phyloP scores from a whole-genome alignment of 2,797 vertebrate species.

The Lophotriccus pileatus region DNA sequence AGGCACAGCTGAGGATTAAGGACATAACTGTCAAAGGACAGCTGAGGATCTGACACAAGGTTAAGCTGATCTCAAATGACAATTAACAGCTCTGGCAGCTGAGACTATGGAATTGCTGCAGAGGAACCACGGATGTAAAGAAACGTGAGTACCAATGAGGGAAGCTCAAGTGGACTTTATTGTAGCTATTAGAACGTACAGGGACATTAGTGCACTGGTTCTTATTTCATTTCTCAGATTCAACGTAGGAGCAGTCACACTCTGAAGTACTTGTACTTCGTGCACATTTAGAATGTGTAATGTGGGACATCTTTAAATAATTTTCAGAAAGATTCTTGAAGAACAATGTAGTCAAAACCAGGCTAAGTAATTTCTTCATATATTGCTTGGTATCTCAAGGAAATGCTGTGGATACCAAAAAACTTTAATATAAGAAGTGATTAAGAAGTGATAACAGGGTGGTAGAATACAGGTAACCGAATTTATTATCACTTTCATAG shows the following conservation, averaged over 20 bases:
- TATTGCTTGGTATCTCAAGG: not conserved
- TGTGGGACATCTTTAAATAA: not conserved
- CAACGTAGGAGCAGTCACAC: slow-evolving; percentile 7
- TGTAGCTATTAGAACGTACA: slow-evolving; percentile 61
- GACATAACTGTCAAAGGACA: not conserved
- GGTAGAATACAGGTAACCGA: not conserved
- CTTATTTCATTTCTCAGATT: not conserved
- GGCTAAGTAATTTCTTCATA: not conserved
- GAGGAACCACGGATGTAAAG: not conserved
- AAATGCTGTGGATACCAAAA: not conserved
- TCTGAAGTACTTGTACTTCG: not conserved
- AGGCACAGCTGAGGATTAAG: not conserved
- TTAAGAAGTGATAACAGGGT: not conserved
- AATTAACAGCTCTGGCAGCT: not conserved
- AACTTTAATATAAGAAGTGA: slow-evolving; percentile 15
- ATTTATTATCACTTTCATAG: not conserved
- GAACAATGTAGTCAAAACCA: not conserved
- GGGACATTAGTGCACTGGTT: slow-evolving; percentile 44
- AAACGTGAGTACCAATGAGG: not conserved
- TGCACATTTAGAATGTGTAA: not conserved
- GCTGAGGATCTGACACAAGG: not conserved
- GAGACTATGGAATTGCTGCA: not conserved
- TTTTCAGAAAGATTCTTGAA: not conserved
- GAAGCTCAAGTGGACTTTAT: slow-evolving; percentile 66
- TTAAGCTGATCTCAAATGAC: not conserved